Conservation (phyloP, 1,140 invertebrate species). For the Heliothis virescens region DNA sequence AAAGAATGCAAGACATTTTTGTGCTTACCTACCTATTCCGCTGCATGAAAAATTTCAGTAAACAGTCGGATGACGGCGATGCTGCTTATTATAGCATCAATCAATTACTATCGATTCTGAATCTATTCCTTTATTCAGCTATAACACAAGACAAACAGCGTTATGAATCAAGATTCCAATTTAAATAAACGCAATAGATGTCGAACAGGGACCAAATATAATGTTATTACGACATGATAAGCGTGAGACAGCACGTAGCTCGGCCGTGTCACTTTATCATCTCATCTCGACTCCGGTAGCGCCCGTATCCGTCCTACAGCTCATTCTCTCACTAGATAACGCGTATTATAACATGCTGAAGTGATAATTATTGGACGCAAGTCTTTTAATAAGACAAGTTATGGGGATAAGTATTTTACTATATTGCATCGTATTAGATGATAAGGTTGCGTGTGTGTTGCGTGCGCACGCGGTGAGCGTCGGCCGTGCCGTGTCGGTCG, state of each 20-base stretch:
- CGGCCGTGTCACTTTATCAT: constrained; percentile 59
- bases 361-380: constrained; percentile 19
- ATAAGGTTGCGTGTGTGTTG: constrained; percentile 17
- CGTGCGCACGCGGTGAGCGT: constrained; percentile 18
- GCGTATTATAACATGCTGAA: constrained; percentile 36
- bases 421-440: constrained; percentile 29
- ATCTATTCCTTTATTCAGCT: not conserved
- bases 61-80: not conserved
- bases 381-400: not conserved
- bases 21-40: not conserved
- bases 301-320: constrained; percentile 58
- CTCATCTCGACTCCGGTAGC: constrained; percentile 28
- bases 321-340: constrained; percentile 50
- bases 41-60: constrained; percentile 18
- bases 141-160: not conserved
- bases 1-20: constrained; percentile 41
- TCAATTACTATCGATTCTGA: not conserved
- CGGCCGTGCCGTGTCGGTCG: constrained; percentile 47
- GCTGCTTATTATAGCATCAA: not conserved
- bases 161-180: constrained; percentile 23
- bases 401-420: constrained; percentile 45
- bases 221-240: constrained; percentile 65
- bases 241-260: constrained; percentile 60
- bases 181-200: not conserved
- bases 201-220: constrained; percentile 17